Percentiles rank a stretch among this genome's conserved stretches.
phyloP scores from a whole-genome alignment of 2,113 vertebrate genomes.

The Uria aalge region DNA sequence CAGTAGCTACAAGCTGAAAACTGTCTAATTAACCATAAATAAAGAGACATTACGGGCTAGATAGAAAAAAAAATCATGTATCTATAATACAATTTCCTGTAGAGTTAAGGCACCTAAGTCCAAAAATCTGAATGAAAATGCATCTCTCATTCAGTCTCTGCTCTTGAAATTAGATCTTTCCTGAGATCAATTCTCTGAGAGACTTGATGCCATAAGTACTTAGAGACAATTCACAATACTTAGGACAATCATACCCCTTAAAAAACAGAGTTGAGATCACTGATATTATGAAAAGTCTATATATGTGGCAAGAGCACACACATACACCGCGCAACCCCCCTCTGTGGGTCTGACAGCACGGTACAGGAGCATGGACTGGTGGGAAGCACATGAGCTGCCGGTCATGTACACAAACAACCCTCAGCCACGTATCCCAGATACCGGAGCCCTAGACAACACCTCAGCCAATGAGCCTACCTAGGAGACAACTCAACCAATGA shows the following conservation, averaged over 20 bases:
- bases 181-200: neutral
- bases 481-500: neutral
- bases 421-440: neutral
- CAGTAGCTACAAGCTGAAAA: neutral
- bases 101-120: neutral
- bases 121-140: neutral
- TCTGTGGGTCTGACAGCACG: neutral
- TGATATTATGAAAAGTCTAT: neutral
- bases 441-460: neutral
- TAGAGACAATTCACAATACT: neutral
- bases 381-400: neutral
- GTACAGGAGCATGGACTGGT: neutral
- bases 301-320: too few relatives aligned
- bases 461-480: neutral
- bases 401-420: neutral
- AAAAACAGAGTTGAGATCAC: neutral
- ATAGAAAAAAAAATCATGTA: neutral
- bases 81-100: neutral
- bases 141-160: neutral
- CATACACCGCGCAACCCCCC: too few relatives aligned
- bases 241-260: fast-evolving
- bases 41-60: neutral
- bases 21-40: neutral
- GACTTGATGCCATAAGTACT: neutral
- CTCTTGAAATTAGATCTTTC: neutral